Evolutionary conservation across 2,113 vertebrate genomes (phyloP), one percentile per base, ranked within the genome.

Genomic region (Cephalophus harveyi): DNA sequence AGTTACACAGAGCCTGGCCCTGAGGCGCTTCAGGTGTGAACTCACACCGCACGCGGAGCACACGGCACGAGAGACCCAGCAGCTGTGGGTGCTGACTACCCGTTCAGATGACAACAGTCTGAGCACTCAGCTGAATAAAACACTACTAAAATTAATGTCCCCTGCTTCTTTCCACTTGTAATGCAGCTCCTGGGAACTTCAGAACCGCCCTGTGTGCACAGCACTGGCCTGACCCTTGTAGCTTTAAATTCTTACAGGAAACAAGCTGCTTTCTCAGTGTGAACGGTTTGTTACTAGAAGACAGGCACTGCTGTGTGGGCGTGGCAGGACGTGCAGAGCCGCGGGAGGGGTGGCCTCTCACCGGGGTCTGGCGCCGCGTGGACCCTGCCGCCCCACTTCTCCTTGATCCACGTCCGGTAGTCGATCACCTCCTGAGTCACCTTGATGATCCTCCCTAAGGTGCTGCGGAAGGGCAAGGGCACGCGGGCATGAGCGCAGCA

Each of bases 381-480:
- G 96, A 96, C 92, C 97, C 98, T 98, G 98, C 93, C 96, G 36
- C 99, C 99, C 99, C 99, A 99, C 94, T 99, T 99, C 91, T 99
- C 99, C 94, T 99, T 99, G 99, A 99, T 99, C 99, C 99, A 99
- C 91, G 99, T 98, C 97, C 99, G 99, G 98, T 99, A 99, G 96
- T 99, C 99, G 11, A 99, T 99, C 97, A 99, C 99, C 98, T 99
- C 99, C 98, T 99, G 99, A 30, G 99, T 99, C 94, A 99, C 99
- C 91, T 99, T 99, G 98, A 99, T 99, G 98, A 99, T 99, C 98
- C 99, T 99, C 55, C 99, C 99, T 93, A 99, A 98, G 94, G 99
- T 99, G 93, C 99, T 99, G 98, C 16, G 89, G 97, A 90, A 87
- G 83, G 30, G 98, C 33, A 91, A 87, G 87, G n/a, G 98, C 33